Evolutionary conservation across 1,140 invertebrate species (phyloP), one percentile per base, ranked within the genome.

Genomic region (Paralvinella palmiformis): DNA sequence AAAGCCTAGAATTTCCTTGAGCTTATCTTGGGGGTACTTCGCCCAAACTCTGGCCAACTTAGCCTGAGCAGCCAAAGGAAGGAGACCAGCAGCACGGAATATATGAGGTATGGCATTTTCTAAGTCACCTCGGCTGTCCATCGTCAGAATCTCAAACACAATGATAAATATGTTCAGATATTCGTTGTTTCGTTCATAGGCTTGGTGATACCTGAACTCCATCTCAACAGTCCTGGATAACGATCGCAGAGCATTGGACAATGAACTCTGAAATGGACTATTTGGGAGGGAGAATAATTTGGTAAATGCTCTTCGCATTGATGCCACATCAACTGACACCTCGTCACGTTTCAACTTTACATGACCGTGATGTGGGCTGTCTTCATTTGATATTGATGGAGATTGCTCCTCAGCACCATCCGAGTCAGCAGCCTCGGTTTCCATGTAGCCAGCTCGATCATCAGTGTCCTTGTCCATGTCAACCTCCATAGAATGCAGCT

Each of bases 91-190:
- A 4, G 89, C 89, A 73, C 89, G 86, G 70, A 91, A 94, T 37
- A 95, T 79, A 68, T 87, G 86, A 10, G 91, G 90, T 50, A 92
- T 81, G 0, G 89, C 90, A 35, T 85, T 85, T 76, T 94, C 91
- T 68, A 93, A 78, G 77, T 90, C 93, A 75, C 93, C 91, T 32
- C 85, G 85, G 60, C 84, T 86, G 71, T 90, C 88, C 31, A 94
- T 83, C 62, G 87, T 86, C 6, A 91, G 91, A 67, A 94, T 88
- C 81, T 96, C 92, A 74, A 93, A 90, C 20, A 92, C 87, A 65
- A 94, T 92, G 27, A 94, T 82, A 70, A 94, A 88, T 44, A 91
- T 88, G 73, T 92, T 91, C 27, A 88, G 75, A 29, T 85, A 79
- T 64, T 80, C 73, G 36, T 82, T 81, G 67, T 79, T 78, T 75